Base-by-base conservation (phyloP, 2,797 vertebrate genomes). In the Todus mexicanus region DNA sequence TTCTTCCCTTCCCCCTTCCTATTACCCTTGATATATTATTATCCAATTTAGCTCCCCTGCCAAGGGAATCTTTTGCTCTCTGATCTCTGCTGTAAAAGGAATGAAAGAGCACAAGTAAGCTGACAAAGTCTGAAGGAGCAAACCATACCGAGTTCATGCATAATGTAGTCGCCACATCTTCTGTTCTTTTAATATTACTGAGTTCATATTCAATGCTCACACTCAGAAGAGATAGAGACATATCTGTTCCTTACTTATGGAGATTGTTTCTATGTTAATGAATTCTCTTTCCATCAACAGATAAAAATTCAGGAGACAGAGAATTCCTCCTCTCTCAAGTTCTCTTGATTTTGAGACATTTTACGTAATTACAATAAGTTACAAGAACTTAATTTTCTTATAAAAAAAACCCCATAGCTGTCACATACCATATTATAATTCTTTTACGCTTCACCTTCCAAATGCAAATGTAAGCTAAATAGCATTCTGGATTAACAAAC, bases 121-220 rank as follows among this genome's bases (percentile, higher is more conserved):
- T 91, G 83, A 80, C 71, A 87, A 89, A 94, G 72, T 90, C 84
- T 92, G 72, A 91, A 93, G 89, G 73, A 89, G 72, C 33, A 66
- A 92, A 50, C 89, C 73, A 47, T 10, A 60, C 42, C 68, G 78
- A 73, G 35, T 91, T 96, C 89, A 94, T 96, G 93, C 82, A 95
- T 95, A 97, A 96, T 92, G 86, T 89, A 96, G 38, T 54, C 85
- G 71, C 73, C 89, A 68, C 31, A 45, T 94, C 50, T 80, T 89
- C 70, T 84, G n/a, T 95, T 96, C 94, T 92, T 91, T 87, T 94
- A 86, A 78, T 93, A 84, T 87, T 87, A 59, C 48, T 76, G 56
- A 79, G 59, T 91, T 83, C 48, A 71, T 85, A 94, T 72, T 96
- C 74, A 66, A 23, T 2, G 19, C 51, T 95, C 37, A 19, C 81